Evolutionary conservation across 2,113 vertebrate species (phyloP).

Genomic region (Haemorhous mexicanus): DNA sequence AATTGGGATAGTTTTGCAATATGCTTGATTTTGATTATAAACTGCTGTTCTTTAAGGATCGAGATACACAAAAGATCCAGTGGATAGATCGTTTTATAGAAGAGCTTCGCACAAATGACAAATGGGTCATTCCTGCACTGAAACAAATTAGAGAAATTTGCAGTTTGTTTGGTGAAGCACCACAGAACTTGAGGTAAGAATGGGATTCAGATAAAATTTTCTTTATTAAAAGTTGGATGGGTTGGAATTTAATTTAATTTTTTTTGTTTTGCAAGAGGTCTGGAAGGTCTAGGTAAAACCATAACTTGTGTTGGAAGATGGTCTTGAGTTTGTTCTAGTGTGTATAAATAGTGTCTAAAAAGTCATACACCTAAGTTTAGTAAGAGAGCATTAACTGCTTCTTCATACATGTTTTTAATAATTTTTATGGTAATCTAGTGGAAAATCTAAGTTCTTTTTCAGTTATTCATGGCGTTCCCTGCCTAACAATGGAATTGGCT

Average conservation of each 20-base stretch:
- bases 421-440: background rate
- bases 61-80: constrained; percentile 98
- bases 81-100: constrained; percentile 99
- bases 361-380: background rate
- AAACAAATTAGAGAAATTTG: constrained; percentile 99
- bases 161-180: constrained; percentile 98
- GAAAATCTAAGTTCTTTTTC: background rate
- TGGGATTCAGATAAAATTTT: background rate
- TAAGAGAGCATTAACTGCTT: background rate
- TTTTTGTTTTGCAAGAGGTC: background rate
- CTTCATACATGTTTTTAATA: background rate
- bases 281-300: background rate
- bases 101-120: constrained; percentile 98
- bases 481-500: background rate
- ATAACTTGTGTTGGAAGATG: background rate
- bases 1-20: background rate
- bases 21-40: constrained; percentile 15
- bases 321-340: background rate
- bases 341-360: background rate
- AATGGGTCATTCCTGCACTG: constrained; percentile 98
- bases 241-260: background rate
- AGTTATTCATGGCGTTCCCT: background rate
- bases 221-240: background rate
- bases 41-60: constrained; percentile 81
- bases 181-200: constrained; percentile 95